Conservation (phyloP, 2,113 vertebrate genomes). For the Rattus rattus region DNA sequence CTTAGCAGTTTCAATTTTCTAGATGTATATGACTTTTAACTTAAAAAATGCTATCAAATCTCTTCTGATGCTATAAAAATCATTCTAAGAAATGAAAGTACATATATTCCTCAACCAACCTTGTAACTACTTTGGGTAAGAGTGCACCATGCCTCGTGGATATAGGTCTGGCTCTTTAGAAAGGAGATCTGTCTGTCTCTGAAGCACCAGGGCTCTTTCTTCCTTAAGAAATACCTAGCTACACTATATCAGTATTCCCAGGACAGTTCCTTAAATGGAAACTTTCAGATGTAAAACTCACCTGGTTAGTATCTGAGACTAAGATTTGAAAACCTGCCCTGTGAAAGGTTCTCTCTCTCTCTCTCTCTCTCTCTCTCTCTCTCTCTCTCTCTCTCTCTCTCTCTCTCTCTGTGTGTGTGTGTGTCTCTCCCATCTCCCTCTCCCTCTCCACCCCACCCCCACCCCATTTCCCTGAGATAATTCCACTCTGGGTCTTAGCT, state of each 20-base stretch:
- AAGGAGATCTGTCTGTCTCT: not conserved
- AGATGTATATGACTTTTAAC: conserved; percentile 14
- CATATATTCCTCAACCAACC: not conserved
- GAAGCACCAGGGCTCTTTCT: not conserved
- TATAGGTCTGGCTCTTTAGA: not conserved
- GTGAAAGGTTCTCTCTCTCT: not conserved
- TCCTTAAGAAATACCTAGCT: not conserved
- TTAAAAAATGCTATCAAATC: not conserved
- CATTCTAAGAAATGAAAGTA: not conserved
- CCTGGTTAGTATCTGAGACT: not conserved
- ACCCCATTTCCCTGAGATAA: not conserved
- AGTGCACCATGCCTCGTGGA: fast-evolving
- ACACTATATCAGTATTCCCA: not conserved
- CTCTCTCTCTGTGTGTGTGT: not conserved
- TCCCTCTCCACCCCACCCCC: no score
- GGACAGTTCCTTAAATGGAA: not conserved
- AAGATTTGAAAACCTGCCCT: not conserved
- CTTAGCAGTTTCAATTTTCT: not conserved
- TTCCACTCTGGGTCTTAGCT: not conserved
- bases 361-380: not conserved
- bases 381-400: not conserved
- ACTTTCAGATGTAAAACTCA: not conserved
- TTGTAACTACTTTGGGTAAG: not conserved
- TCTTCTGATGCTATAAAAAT: not conserved
- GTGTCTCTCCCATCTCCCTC: not conserved